Evolutionary conservation across 2,888 invertebrate species (phyloP).

Genomic region (Mythimna impura): DNA sequence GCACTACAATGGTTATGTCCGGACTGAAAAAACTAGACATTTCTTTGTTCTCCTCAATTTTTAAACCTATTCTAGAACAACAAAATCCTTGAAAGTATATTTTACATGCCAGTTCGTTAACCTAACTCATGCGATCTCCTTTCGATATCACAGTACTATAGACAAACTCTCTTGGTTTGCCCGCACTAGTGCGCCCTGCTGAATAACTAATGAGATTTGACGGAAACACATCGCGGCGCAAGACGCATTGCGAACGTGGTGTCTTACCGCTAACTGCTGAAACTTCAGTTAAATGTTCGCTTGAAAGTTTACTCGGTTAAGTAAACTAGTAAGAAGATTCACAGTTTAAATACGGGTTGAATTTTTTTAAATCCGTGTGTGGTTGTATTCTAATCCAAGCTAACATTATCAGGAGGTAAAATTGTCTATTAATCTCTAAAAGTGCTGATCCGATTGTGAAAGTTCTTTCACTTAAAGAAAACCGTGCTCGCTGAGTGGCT

Average conservation of each 20-base stretch:
- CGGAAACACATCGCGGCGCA: slow-evolving; percentile 12
- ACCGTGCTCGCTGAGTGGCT: too few species aligned
- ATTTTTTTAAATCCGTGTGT: background rate
- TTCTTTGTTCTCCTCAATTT: too few species aligned
- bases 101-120: too few species aligned
- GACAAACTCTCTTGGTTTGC: slow-evolving; percentile 21
- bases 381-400: background rate
- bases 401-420: background rate
- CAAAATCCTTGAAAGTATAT: too few species aligned
- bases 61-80: too few species aligned
- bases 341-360: slow-evolving; percentile 2
- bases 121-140: too few species aligned
- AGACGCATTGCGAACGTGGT: slow-evolving; percentile 22
- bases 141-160: too few species aligned
- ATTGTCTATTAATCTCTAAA: too few species aligned
- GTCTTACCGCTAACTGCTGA: slow-evolving; percentile 26
- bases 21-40: too few species aligned
- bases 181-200: slow-evolving; percentile 39
- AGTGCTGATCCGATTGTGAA: too few species aligned
- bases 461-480: too few species aligned
- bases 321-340: slow-evolving; percentile 12
- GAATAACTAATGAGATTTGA: slow-evolving; percentile 48
- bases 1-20: too few species aligned
- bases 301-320: slow-evolving; percentile 12
- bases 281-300: slow-evolving; percentile 15